Evolutionary conservation across 2,797 vertebrate genomes (phyloP), one percentile per base, ranked within the genome.

Genomic region (Fistularia commersonii): DNA sequence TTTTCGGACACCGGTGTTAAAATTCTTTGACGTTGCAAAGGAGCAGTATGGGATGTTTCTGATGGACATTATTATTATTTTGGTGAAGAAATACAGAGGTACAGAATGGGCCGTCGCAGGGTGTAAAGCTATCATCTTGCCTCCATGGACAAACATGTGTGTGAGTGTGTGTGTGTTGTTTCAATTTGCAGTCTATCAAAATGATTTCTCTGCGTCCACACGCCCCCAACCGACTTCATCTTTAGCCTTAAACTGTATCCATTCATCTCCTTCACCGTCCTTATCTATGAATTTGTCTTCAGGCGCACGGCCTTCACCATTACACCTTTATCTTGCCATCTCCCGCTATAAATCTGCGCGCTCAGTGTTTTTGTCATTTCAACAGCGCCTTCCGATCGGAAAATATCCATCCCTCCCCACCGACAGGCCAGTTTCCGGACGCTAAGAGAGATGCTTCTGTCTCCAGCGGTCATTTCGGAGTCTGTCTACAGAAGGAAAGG

Each of bases 31-130:
- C 51, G 72, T 47, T 60, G 60, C 65, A 51, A 42, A 35, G 56
- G 45, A 51, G 73, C 72, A 80, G 72, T 76, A 71, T 74, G 72
- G 72, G 51, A 52, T 48, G 59, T 74, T 74, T 76, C 45, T 64
- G 47, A 58, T 11, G 49, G 41, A 70, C 66, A 66, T 50, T 68
- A 63, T 70, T 46, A 40, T 55, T 66, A 57, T 33, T 38, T 32
- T 35, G 10, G 44, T 50, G 33, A 57, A 72, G 52, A 60, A 49
- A 7, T 6, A 67, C 38, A 61, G 69, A 80, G 57, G 80, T 73
- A 80, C 76, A 76, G 82, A 2, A 23, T 23, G 23, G 23, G 4
- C 45, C 79, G 81, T 79, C 57, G 61, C 78, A 78, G 61, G 65
- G 74, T 44, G 35, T 7, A 36, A 64, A 44, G 61, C 49, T 63